These are phyloP conservation scores for Acromyrmex heyeri DNA, from an alignment of 1,140 invertebrate genomes.

Conservation along the genomic window DNA sequence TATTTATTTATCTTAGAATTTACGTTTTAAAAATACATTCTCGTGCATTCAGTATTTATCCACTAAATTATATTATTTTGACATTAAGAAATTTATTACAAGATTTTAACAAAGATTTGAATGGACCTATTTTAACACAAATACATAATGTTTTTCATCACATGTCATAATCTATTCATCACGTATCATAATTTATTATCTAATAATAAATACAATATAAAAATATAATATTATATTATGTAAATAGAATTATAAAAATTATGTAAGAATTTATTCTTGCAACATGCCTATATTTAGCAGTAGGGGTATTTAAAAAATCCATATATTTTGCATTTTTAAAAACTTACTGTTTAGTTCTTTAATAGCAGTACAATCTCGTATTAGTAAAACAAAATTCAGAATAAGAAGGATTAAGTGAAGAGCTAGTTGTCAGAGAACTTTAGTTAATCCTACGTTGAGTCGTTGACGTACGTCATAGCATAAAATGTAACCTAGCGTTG, in stretches of 20 bases:
- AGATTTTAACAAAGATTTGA: no score
- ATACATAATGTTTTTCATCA: no score
- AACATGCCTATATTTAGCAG: background rate
- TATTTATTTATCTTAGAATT: no score
- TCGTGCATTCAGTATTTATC: no score
- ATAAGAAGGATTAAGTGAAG: slow-evolving; percentile 32
- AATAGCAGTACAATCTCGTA: slow-evolving; percentile 8
- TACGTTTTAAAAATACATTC: no score
- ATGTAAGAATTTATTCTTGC: background rate
- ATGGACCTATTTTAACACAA: no score
- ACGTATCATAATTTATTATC: background rate
- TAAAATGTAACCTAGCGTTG: slow-evolving; percentile 40
- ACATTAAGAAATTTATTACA: no score
- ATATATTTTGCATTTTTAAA: background rate
- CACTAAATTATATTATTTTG: no score
- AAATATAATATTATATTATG: background rate
- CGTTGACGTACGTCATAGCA: slow-evolving; percentile 37
- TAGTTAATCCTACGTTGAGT: slow-evolving; percentile 41
- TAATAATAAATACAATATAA: background rate
- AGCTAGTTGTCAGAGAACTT: slow-evolving; percentile 39
- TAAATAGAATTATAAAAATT: background rate
- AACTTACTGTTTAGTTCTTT: background rate
- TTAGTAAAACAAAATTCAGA: slow-evolving; percentile 18
- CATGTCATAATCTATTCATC: no score
- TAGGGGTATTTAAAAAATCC: background rate